Evolutionary conservation across 2,113 vertebrate species (phyloP).

Genomic region (Alouatta palliata): DNA sequence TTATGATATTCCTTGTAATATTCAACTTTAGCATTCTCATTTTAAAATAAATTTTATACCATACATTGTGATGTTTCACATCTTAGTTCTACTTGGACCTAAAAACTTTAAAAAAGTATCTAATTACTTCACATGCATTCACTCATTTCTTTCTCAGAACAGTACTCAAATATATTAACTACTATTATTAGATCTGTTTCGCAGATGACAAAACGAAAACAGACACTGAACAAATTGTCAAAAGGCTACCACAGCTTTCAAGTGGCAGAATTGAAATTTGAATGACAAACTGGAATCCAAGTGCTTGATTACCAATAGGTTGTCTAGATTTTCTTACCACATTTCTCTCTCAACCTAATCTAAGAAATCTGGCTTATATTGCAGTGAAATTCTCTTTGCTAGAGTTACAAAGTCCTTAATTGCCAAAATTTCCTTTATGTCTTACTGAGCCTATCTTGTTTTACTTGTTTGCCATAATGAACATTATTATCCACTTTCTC

Average conservation of each 20-base stretch:
- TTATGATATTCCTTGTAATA: background rate
- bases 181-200: background rate
- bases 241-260: background rate
- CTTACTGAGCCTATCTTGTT: background rate
- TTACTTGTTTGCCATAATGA: constrained; percentile 13
- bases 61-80: background rate
- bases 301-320: background rate
- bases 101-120: background rate
- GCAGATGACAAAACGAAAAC: background rate
- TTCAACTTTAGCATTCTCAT: background rate
- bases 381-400: background rate
- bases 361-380: background rate
- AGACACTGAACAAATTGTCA: background rate
- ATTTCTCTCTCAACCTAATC: background rate
- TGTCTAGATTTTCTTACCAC: background rate
- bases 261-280: background rate
- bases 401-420: background rate
- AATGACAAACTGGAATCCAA: background rate
- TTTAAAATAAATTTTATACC: constrained; percentile 4
- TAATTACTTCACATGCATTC: background rate
- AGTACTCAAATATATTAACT: background rate
- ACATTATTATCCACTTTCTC: background rate
- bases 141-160: constrained; percentile 5
- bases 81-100: background rate
- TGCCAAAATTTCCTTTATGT: background rate